These are phyloP conservation scores for Patella ulyssiponensis DNA, from an alignment of 2,888 invertebrate genomes.

Conservation along the genomic window DNA sequence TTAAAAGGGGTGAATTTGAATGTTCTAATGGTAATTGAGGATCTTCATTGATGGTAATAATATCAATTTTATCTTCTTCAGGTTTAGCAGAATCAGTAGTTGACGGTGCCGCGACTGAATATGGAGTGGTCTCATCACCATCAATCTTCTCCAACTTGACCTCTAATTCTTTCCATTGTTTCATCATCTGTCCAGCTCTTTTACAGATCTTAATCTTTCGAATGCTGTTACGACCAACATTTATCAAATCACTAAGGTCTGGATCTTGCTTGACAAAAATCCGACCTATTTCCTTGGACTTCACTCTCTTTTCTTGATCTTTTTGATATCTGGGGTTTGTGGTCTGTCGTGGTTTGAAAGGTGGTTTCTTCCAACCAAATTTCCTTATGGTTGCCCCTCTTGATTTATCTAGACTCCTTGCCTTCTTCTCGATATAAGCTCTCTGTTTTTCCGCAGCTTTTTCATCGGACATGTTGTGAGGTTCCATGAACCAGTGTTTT, in stretches of 20 bases:
- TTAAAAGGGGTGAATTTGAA: too few species aligned
- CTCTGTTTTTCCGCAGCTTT: conserved; percentile 43
- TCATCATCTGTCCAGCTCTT: background rate
- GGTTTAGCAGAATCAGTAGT: too few species aligned
- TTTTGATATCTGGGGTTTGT: background rate
- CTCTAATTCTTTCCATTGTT: background rate
- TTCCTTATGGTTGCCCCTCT: conserved; percentile 4
- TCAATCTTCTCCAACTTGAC: conserved; percentile 7
- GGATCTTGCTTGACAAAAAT: background rate
- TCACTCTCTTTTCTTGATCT: background rate
- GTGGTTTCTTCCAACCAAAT: conserved; percentile 2
- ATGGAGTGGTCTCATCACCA: background rate
- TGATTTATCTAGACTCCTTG: conserved; percentile 16
- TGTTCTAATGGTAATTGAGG: too few species aligned
- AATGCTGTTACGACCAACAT: background rate
- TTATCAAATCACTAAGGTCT: background rate
- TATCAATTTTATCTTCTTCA: too few species aligned
- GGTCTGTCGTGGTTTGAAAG: background rate
- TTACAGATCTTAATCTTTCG: background rate
- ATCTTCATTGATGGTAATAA: too few species aligned
- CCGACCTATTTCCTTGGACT: background rate
- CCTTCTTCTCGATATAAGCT: conserved; percentile 44
- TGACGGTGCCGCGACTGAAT: too few species aligned
- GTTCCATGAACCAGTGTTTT: conserved; percentile 58
- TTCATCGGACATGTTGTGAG: conserved; percentile 44